Evolutionary conservation across 2,797 vertebrate species (phyloP).

Genomic region (Acanthurus tractus): DNA sequence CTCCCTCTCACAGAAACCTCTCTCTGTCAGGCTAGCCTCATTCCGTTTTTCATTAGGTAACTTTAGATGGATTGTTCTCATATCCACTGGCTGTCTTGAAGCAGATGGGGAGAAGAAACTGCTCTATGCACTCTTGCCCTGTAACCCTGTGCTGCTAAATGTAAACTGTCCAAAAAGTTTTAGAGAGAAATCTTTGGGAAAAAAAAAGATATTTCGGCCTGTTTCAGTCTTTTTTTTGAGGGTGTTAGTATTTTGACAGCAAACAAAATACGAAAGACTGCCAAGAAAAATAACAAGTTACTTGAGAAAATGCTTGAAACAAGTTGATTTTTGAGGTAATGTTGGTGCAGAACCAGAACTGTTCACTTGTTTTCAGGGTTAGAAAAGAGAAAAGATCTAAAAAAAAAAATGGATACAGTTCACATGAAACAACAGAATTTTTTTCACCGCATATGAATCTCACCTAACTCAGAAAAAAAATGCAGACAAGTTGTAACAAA

Average conservation of each 20-base stretch:
- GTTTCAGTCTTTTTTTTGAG: not conserved
- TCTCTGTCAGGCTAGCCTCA: constrained; percentile 57
- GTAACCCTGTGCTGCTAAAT: constrained; percentile 10
- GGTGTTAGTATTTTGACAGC: not conserved
- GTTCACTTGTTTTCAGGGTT: not conserved
- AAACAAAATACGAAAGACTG: not conserved
- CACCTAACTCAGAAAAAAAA: not conserved
- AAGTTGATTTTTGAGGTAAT: not conserved
- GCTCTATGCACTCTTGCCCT: constrained; percentile 11
- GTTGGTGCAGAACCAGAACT: not conserved
- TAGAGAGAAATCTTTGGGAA: not conserved
- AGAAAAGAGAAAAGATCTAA: too few relatives aligned
- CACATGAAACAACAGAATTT: not conserved
- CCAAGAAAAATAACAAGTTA: not conserved
- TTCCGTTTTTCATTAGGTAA: constrained; percentile 70
- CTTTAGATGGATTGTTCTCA: constrained; percentile 70
- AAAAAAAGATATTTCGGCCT: not conserved
- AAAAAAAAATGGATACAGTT: not conserved
- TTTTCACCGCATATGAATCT: not conserved
- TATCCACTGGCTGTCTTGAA: constrained; percentile 54
- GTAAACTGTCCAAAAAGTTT: not conserved
- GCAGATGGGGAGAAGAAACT: constrained; percentile 32
- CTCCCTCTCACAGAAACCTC: constrained; percentile 43
- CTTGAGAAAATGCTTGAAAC: not conserved
- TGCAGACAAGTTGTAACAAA: constrained; percentile 24